A percentile compares a stretch with the other conserved stretches of the same genome.
Conservation (phyloP, 2,797 vertebrate species). For the Apodemus agrarius region DNA sequence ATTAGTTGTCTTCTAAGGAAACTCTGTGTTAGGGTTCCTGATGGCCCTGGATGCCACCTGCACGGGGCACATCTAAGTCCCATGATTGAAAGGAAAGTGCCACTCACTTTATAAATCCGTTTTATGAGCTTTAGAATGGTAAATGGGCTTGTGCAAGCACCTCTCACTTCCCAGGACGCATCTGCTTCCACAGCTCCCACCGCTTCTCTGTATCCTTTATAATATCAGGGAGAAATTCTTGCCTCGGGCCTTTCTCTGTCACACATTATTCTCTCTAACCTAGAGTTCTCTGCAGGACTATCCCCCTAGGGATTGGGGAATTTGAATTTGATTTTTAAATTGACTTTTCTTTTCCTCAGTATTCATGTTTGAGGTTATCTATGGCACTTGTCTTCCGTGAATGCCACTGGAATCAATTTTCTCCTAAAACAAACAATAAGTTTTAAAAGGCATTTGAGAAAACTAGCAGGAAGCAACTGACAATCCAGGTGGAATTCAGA, state of each 20-base stretch:
- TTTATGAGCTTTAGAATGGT: background rate
- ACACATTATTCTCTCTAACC: background rate
- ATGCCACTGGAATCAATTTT: background rate
- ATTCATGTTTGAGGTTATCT: background rate
- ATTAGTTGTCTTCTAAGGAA: background rate
- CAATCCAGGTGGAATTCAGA: background rate
- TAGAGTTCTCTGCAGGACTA: background rate
- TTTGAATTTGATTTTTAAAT: background rate
- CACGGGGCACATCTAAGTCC: background rate
- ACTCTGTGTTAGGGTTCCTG: fast-evolving
- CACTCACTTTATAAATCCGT: background rate
- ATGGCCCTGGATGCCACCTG: background rate
- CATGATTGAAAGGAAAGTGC: background rate
- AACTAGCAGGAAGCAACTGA: background rate
- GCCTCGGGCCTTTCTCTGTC: background rate
- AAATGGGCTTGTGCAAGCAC: background rate
- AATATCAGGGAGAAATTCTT: no score
- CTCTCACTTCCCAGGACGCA: no score
- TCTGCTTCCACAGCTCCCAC: fast-evolving
- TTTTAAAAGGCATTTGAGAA: background rate
- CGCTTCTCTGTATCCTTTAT: fast-evolving
- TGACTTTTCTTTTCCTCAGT: background rate
- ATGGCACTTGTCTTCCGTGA: background rate
- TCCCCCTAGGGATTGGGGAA: background rate
- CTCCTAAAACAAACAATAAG: constrained; percentile 26